Evolutionary conservation across 2,888 invertebrate species (phyloP), one percentile per base, ranked within the genome.

Genomic region (Girardia tigrina): DNA sequence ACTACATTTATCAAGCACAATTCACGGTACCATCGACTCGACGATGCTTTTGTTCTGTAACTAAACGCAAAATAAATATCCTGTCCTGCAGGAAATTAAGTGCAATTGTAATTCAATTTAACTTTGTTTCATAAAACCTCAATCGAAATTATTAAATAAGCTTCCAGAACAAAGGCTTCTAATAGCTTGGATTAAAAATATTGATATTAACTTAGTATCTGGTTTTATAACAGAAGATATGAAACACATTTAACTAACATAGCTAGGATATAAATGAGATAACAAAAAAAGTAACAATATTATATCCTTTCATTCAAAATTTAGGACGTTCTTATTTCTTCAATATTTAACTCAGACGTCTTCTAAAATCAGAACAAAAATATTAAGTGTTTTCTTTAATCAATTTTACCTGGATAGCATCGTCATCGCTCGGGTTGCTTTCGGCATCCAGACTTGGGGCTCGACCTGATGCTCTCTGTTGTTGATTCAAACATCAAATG

Each of bases 231-330:
- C 56, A 56, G 56, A 56, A 56, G 56, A n/a, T 56, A 20, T 56
- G 56, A 56, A 56, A 56, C 56, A n/a, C n/a, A 56, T 56, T 56
- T 56, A 56, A 56, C 56, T 56, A 56, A 56, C 56, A 56, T 56
- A 56, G 56, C 56, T 56, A 56, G 56, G 56, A 56, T 56, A 56
- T 56, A 56, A 56, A 56, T 56, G 56, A 56, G 56, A 56, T 56
- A 56, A 56, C 56, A 56, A n/a, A 56, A 56, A 56, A 56, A 56
- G 4, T n/a, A 56, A 56, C 56, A 56, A 56, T 56, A 56, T 4
- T 56, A 56, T 56, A 56, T 56, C 56, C 56, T 56, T 56, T 56
- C 56, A 56, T 56, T 56, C 6, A 56, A 56, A n/a, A 56, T 56
- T 56, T n/a, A 56, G 23, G 56, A 56, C 56, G 56, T 23, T 56